Evolutionary conservation across 2,797 vertebrate species (phyloP), one percentile per base, ranked within the genome.

Genomic region (Rousettus madagascariensis): DNA sequence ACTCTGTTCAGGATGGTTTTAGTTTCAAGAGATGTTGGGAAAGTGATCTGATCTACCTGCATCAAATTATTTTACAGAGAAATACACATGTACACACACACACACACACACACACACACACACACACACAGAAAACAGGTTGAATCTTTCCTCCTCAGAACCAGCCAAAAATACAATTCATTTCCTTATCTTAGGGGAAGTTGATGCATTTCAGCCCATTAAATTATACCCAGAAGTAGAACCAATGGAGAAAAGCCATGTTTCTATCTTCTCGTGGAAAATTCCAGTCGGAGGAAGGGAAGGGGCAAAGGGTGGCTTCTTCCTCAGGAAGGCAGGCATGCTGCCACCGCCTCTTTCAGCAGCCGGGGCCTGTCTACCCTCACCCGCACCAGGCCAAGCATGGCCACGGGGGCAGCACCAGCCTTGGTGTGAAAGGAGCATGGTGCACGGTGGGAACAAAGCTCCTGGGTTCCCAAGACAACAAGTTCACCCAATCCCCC

Each of bases 1-100:
- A 24, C 38, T 72, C 68, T 85, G 16, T 53, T 92, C 68, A 78
- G 38, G 59, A 61, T 63, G n/a, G 51, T 71, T 92, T 57, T 57
- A 55, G 57, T 82, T 96, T 94, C 57, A 71, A 88, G 63, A 77
- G 36, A 83, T 83, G 51, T 26, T 91, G 75, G 11, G 41, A 74
- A 95, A 85, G 51, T 57, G 53, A 63, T 63, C 51, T 82, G 65
- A 72, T 72, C 61, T 91, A 69, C 36, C 71, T 51, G 28, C 15
- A 65, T 85, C 72, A 78, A 82, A 55, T 84, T 80, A 72, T 88
- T 36, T 43, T 95, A 79, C 10, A 51, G 33, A 90, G 38, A 38
- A 90, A 61, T 6, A 51, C 46, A 15, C 6, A 6, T 49, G 46
- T 3, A 41, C 6, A n/a, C 0, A 17, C 57, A 68, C 63, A n/a